Base-by-base conservation (phyloP, 2,113 vertebrate species). In the Erpornis zantholeuca region DNA sequence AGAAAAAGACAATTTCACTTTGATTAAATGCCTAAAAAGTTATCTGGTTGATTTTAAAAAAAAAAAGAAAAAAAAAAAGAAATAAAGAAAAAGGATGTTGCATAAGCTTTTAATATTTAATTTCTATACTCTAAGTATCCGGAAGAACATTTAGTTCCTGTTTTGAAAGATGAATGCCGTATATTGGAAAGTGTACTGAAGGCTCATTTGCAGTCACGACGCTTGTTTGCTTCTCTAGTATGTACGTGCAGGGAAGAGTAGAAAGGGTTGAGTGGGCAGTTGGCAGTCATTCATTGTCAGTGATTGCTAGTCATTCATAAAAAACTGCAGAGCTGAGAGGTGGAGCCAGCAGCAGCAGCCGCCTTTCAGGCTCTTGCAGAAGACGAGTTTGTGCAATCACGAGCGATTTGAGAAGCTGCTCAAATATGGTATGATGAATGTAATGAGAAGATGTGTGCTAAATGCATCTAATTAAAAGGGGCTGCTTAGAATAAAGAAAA, bases 241-340 rank as follows among this genome's bases (percentile, higher is more conserved):
- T 91, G 95, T 97, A 88, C 54, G 73, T 95, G 96, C 94, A 83
- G 59, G 65, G 96, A 96, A 88, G 95, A 96, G 94, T 85, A 95
- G 96, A 97, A 97, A 94, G 95, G 96, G 95, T 94, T 98, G 97
- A 98, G 97, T 98, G 98, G 98, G 98, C 97, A 98, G 97, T 98
- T 98, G 98, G 97, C 98, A 98, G 97, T 92, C 96, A 96, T 96
- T 98, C 96, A 94, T 68, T 35, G 94, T 89, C 96, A 97, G 96
- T 98, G 98, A 98, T 98, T 98, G 92, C 98, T 92, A 97, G 91
- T 97, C 97, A 98, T 98, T 98, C 98, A 98, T 98, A 98, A 98
- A 98, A 88, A 98, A 47, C 93, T 95, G 96, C 91, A 85, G 91
- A 71, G 70, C 83, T 36, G 73, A 84, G 97, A 97, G 98, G 97